Base-by-base conservation (phyloP, 2,797 vertebrate species). In the Coranthus polyacanthus region DNA sequence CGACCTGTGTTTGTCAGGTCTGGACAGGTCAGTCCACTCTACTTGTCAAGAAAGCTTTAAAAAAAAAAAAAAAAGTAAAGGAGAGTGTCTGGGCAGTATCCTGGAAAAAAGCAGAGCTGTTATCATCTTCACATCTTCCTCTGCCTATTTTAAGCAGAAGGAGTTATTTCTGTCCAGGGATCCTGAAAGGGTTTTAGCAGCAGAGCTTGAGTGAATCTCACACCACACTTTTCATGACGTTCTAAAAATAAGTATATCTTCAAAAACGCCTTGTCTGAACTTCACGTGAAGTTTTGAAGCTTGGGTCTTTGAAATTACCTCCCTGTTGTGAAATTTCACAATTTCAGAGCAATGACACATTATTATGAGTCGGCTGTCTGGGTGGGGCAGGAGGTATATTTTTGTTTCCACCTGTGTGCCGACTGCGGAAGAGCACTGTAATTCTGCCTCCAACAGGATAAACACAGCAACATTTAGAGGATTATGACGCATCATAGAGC, bases 391-490 rank as follows among this genome's bases (percentile, higher is more conserved):
- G 71, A 86, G 56, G 51, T 82, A 45, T 89, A 78, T 84, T 88
- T 90, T 70, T 71, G 67, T 89, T 91, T 89, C 89, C 87, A 85
- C 81, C 82, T 88, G 82, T 83, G 52, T 53, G 59, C 75, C 57
- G 45, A 6, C 61, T 64, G 42, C 63, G 78, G 61, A 62, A 39
- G 64, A 76, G 71, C 20, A 20, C 81, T 84, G 81, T 71, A 69
- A 81, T 78, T 79, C 73, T 52, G 44, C 61, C 47, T 51, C 63
- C 38, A 43, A 52, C 52, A 5, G 68, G 70, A 68, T 80, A 64
- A 83, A 62, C 81, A 67, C 47, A n/a, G 63, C 59, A 36, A 15
- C 73, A 53, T 76, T 77, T 72, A 71, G 66, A 64, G 62, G 82
- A 81, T 88, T 76, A 75, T 59, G 51, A 57, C 42, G 75, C 62